phyloP scores from a whole-genome alignment of 2,797 vertebrate genomes.

The Melopsittacus undulatus region DNA sequence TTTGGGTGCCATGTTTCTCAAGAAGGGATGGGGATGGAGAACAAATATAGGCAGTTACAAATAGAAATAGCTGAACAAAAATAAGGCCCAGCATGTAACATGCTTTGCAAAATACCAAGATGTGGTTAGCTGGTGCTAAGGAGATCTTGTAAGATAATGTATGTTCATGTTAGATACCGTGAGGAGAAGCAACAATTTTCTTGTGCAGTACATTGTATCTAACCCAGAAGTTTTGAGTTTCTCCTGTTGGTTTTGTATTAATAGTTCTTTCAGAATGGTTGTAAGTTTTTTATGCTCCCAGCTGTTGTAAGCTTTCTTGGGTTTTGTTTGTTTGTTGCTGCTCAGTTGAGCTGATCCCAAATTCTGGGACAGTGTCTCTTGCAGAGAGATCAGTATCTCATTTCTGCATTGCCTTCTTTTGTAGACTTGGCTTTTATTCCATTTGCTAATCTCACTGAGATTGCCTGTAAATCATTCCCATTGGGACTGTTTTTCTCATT shows the following conservation, averaged over 20 bases:
- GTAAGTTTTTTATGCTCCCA: not conserved
- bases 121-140: not conserved
- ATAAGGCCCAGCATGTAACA: not conserved
- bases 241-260: not conserved
- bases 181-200: not conserved
- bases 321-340: conserved; percentile 22
- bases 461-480: conserved; percentile 31
- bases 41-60: not conserved
- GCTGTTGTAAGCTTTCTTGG: not conserved
- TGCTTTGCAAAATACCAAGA: not conserved
- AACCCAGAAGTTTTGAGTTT: not conserved
- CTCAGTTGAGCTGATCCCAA: conserved; percentile 9
- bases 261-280: not conserved
- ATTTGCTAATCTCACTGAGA: conserved; percentile 4
- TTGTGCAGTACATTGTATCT: not conserved
- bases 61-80: not conserved
- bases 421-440: conserved; percentile 4
- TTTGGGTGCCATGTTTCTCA: not conserved
- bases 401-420: conserved; percentile 25
- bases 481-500: conserved; percentile 18
- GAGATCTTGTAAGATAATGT: not conserved
- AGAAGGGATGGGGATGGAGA: not conserved
- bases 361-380: not conserved
- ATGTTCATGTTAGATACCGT: not conserved
- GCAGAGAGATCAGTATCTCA: conserved; percentile 24